Evolutionary conservation across 2,797 vertebrate genomes (phyloP).

Genomic region (Oryzias dopingdopingensis): DNA sequence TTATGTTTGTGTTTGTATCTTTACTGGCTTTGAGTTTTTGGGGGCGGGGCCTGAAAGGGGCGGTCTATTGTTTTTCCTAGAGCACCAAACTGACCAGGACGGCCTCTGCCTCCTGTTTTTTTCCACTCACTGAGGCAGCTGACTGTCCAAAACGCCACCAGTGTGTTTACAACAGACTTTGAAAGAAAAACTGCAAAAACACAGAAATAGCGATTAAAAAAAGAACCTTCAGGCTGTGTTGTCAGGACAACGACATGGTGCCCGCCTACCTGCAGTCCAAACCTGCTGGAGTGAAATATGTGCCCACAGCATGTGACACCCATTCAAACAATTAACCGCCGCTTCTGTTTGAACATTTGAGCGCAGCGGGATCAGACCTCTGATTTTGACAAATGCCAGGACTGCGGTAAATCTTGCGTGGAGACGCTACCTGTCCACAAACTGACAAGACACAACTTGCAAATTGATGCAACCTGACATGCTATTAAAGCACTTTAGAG

Average conservation of each 20-base stretch:
- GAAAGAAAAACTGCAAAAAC: constrained; percentile 11
- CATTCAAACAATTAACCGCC: constrained; percentile 16
- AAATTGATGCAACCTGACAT: constrained; percentile 68
- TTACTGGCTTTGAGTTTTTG: too few species aligned
- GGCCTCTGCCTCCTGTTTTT: constrained; percentile 1
- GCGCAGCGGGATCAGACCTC: constrained; percentile 1
- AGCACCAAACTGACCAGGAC: too few species aligned
- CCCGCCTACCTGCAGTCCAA: constrained; percentile 9
- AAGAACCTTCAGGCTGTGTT: constrained; percentile 13
- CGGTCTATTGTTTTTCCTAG: too few species aligned
- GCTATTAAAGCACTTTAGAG: constrained; percentile 61
- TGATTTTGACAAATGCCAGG: constrained; percentile 22
- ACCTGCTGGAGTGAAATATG: constrained; percentile 1
- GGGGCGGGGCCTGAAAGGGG: too few species aligned
- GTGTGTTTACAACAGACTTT: constrained; percentile 3
- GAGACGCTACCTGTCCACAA: constrained; percentile 43
- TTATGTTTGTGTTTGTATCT: too few species aligned
- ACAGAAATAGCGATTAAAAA: constrained; percentile 13
- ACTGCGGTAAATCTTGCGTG: constrained; percentile 12
- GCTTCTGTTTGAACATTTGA: constrained; percentile 12
- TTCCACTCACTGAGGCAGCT: constrained; percentile 26
- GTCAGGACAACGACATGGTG: neutral
- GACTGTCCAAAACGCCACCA: constrained; percentile 26
- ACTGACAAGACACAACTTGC: constrained; percentile 53
- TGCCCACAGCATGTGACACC: neutral